A percentile compares a stretch with the other conserved stretches of the same genome.
phyloP scores from a whole-genome alignment of 2,888 invertebrate species.

The Mylabris sibirica region DNA sequence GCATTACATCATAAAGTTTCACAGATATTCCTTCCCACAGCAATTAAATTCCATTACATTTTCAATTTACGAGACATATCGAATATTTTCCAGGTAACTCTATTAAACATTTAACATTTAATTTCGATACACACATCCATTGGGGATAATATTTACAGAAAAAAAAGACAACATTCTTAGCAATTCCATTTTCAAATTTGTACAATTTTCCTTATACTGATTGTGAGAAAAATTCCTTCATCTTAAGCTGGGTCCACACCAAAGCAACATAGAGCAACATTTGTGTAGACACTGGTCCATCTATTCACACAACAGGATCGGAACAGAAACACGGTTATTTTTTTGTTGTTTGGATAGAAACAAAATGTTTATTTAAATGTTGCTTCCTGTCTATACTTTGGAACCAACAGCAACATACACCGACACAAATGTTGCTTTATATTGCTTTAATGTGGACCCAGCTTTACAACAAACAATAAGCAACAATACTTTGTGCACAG shows the following conservation, averaged over 20 bases:
- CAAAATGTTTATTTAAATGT: too few species aligned
- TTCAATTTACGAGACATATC: constrained; percentile 95
- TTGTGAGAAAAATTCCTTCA: neutral
- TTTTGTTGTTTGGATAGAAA: too few species aligned
- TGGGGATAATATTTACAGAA: neutral
- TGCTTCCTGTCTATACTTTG: too few species aligned
- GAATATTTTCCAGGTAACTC: constrained; percentile 87
- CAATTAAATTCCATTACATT: constrained; percentile 95
- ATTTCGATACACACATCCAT: neutral
- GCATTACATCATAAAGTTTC: constrained; percentile 86
- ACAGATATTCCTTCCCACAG: constrained; percentile 91
- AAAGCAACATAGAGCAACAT: too few species aligned
- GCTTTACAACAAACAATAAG: too few species aligned
- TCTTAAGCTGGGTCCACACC: too few species aligned
- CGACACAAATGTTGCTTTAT: too few species aligned
- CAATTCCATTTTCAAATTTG: neutral
- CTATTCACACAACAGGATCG: too few species aligned
- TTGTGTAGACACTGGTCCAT: too few species aligned
- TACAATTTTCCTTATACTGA: neutral
- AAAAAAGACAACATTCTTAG: neutral
- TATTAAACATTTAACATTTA: constrained; percentile 8
- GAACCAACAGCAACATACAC: too few species aligned
- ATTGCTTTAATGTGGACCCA: too few species aligned
- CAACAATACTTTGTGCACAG: neutral
- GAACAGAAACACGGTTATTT: too few species aligned